Percentiles rank a stretch among this genome's conserved stretches.
Conservation (phyloP, 2,113 vertebrate species). For the Cottus gobio region DNA sequence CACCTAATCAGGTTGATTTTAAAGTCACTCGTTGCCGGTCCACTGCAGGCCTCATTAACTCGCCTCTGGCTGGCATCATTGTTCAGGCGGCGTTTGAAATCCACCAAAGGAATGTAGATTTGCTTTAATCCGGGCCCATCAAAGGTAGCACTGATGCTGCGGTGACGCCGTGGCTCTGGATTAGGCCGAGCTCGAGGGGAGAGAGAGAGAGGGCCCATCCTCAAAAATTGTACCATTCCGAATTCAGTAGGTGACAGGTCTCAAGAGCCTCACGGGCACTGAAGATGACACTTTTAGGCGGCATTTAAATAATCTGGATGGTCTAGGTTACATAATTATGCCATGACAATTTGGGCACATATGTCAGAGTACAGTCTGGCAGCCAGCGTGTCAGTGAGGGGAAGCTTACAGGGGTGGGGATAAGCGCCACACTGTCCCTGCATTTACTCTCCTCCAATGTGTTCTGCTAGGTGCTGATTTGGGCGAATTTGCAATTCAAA, state of each 20-base stretch:
- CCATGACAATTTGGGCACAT: constrained; percentile 83
- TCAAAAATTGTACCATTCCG: constrained; percentile 77
- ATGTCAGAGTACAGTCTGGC: constrained; percentile 77
- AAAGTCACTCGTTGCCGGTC: constrained; percentile 87
- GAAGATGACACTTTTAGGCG: constrained; percentile 79
- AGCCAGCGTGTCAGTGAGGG: constrained; percentile 68
- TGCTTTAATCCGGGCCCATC: constrained; percentile 91
- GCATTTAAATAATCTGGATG: constrained; percentile 85
- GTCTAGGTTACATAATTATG: constrained; percentile 86
- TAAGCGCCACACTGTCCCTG: constrained; percentile 78
- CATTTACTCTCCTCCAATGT: constrained; percentile 69
- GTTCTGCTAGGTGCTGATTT: constrained; percentile 78
- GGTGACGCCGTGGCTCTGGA: constrained; percentile 77
- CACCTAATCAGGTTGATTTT: constrained; percentile 90
- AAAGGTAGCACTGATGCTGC: constrained; percentile 88
- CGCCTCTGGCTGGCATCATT: constrained; percentile 90
- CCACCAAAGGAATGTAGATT: constrained; percentile 93
- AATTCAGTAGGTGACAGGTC: constrained; percentile 81
- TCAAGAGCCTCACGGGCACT: constrained; percentile 71
- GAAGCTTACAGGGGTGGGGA: constrained; percentile 78
- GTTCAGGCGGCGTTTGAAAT: constrained; percentile 90
- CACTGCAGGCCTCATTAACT: constrained; percentile 90
- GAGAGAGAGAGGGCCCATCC: constrained; percentile 53
- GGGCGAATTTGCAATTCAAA: constrained; percentile 85
- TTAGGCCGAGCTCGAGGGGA: constrained; percentile 74